These are phyloP conservation scores for Pseudonaja textilis DNA, from an alignment of 2,113 vertebrate species.

Conservation along the genomic window DNA sequence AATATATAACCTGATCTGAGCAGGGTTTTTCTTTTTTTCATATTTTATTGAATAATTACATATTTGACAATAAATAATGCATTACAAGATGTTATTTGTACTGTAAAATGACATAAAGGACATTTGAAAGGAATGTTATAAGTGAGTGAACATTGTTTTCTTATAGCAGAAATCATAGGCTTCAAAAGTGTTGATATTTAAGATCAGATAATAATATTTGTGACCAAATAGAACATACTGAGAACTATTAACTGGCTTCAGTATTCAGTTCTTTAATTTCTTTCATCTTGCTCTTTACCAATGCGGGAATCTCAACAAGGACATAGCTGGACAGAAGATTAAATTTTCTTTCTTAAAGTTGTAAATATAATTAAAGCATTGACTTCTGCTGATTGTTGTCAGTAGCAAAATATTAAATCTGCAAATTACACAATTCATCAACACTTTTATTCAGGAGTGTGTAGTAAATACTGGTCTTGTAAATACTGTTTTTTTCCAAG, in stretches of 20 bases:
- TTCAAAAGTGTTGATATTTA: neutral
- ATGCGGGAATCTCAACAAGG: neutral
- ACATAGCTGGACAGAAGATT: neutral
- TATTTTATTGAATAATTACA: neutral
- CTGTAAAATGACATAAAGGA: neutral
- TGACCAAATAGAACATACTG: neutral
- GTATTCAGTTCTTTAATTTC: neutral
- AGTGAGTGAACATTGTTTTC: neutral
- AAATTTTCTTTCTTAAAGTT: neutral
- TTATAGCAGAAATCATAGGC: neutral
- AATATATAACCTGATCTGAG: constrained; percentile 17
- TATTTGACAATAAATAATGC: neutral
- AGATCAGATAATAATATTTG: neutral
- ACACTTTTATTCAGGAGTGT: neutral
- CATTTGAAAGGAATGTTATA: neutral
- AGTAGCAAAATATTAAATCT: constrained; percentile 27
- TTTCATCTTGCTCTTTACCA: neutral
- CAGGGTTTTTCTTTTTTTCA: neutral
- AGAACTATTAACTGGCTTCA: neutral
- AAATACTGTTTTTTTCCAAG: neutral
- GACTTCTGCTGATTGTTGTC: constrained; percentile 35
- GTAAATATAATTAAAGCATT: neutral
- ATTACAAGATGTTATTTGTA: neutral
- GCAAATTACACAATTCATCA: neutral
- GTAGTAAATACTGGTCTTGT: neutral